Base-by-base conservation (phyloP, 2,797 vertebrate species). In the Percopsis omiscomaycus region DNA sequence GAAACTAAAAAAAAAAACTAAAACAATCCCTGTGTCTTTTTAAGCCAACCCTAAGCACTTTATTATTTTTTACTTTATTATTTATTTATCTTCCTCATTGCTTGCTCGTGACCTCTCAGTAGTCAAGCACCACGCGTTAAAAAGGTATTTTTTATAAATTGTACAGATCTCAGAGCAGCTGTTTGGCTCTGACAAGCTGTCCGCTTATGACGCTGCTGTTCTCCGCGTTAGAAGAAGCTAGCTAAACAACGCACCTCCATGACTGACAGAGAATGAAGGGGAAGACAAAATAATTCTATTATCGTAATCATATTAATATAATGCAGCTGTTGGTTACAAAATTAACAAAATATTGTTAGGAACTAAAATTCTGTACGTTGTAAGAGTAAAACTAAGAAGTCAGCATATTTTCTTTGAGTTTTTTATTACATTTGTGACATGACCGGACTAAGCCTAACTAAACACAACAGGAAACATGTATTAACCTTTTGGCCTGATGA, bases 71-170 rank as follows among this genome's bases (percentile, higher is more conserved):
- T 13, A 9, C 53, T 54, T 6, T 4, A 32, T 53, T 22, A 22
- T 22, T 22, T 22, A 22, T 22, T 22, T 22, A 1, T 22, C 22
- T 22, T 22, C 22, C 22, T 22, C 22, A 22, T 22, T 48, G 16
- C 29, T 45, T 48, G 52, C 47, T 37, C 45, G 4, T 48, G 65
- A 55, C 42, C 47, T 49, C 46, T 22, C 22, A 16, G 14, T 42
- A 32, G 44, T 66, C 64, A 69, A 55, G 55, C 57, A 59, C 48
- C 14, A 53, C 68, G 22, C 29, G 45, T 44, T 29, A 54, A 69
- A 73, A 69, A 28, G 59, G 68, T 68, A 80, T 79, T 68, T 63
- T 12, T 49, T 49, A 51, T 28, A 44, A 44, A 71, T 74, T 68
- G 56, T 68, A 64, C 47, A 54, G 37, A 71, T 64, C 50, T 3